Conservation (phyloP, 1,140 invertebrate species). For the Thaumatotibia leucotreta region DNA sequence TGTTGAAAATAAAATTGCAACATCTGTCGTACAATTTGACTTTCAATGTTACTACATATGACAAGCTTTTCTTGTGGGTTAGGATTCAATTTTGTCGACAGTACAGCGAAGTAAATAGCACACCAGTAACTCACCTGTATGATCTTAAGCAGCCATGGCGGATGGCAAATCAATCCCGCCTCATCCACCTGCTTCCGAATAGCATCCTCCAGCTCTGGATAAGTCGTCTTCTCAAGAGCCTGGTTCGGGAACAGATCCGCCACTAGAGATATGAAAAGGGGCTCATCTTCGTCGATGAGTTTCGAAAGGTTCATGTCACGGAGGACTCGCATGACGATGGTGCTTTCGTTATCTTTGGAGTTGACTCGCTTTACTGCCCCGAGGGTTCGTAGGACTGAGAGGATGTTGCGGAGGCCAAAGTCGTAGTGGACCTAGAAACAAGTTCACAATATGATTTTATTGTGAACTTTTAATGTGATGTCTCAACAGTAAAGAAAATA, state of each 20-base stretch:
- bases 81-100: no score
- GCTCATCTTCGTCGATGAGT: slow-evolving; percentile 97
- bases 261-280: slow-evolving; percentile 95
- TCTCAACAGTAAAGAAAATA: no score
- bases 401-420: slow-evolving; percentile 96
- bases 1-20: no score
- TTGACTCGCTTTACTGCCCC: slow-evolving; percentile 94
- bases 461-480: no score
- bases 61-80: no score
- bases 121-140: slow-evolving; percentile 91
- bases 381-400: slow-evolving; percentile 94
- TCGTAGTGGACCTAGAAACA: slow-evolving; percentile 93
- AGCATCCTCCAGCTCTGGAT: slow-evolving; percentile 90
- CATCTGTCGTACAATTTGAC: no score
- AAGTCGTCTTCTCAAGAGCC: slow-evolving; percentile 92
- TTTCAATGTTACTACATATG: no score
- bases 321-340: slow-evolving; percentile 96
- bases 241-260: slow-evolving; percentile 97
- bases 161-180: slow-evolving; percentile 90
- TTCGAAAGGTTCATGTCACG: slow-evolving; percentile 99
- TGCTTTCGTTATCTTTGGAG: slow-evolving; percentile 94
- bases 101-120: no score
- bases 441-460: no score
- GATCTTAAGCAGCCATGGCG: slow-evolving; percentile 95
- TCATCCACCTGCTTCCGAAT: slow-evolving; percentile 88